phyloP scores from a whole-genome alignment of 2,113 vertebrate genomes.

The Sardina pilchardus region DNA sequence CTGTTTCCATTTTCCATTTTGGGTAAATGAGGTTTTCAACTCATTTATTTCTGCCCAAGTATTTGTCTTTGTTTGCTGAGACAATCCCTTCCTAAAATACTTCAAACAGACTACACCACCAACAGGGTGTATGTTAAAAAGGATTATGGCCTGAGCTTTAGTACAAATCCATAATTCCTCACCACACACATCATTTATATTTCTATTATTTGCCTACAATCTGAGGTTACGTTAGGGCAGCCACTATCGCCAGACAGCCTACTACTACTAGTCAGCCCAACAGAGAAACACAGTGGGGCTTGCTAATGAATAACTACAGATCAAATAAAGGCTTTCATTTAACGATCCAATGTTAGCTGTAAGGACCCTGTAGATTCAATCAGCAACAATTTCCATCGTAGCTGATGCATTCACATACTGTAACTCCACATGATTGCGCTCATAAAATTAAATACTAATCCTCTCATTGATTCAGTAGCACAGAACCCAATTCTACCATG shows the following conservation, averaged over 20 bases:
- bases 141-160: not conserved
- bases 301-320: not conserved
- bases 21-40: not conserved
- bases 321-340: not conserved
- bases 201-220: slow-evolving; percentile 12
- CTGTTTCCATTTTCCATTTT: not conserved
- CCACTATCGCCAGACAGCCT: not conserved
- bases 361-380: not conserved
- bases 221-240: not conserved
- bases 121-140: slow-evolving; percentile 8
- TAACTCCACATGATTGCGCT: not conserved
- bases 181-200: slow-evolving; percentile 6
- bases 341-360: not conserved
- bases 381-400: not conserved
- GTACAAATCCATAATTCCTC: slow-evolving; percentile 9
- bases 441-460: not conserved
- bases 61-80: slow-evolving; percentile 1
- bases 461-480: not conserved
- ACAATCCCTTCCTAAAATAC: not conserved
- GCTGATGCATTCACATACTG: not conserved
- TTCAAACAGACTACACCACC: slow-evolving; percentile 7
- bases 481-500: not conserved
- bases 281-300: not conserved
- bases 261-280: not conserved
- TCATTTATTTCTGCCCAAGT: not conserved